Conservation (phyloP, 2,113 vertebrate genomes). For the Urocolius indicus region DNA sequence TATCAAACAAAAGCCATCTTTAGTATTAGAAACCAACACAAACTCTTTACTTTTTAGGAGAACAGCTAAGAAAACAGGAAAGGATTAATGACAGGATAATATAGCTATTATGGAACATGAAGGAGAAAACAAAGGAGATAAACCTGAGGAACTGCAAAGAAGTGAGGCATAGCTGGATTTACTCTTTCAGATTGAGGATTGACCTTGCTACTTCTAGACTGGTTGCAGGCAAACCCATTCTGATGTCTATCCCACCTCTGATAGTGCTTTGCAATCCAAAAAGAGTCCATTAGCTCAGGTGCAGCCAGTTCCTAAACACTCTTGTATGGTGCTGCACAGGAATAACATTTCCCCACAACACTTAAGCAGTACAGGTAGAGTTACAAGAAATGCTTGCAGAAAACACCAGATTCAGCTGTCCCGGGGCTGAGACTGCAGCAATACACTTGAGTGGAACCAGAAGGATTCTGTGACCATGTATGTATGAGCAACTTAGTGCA, state of each 20-base stretch:
- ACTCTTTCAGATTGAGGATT: neutral
- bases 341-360: neutral
- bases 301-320: neutral
- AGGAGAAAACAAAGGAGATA: neutral
- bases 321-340: neutral
- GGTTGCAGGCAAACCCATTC: neutral
- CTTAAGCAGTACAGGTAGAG: neutral
- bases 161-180: neutral
- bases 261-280: neutral
- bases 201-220: neutral
- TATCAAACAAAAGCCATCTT: neutral
- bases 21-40: neutral
- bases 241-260: neutral
- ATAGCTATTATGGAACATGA: neutral
- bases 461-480: fast-evolving
- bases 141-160: neutral
- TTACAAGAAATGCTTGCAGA: neutral
- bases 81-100: neutral
- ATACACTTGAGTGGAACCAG: neutral
- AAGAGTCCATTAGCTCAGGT: neutral
- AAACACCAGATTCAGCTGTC: neutral
- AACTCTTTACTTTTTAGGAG: neutral
- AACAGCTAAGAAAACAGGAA: neutral
- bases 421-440: neutral
- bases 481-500: too few relatives aligned